phyloP scores from a whole-genome alignment of 2,113 vertebrate genomes.

The Pseudorasbora parva region DNA sequence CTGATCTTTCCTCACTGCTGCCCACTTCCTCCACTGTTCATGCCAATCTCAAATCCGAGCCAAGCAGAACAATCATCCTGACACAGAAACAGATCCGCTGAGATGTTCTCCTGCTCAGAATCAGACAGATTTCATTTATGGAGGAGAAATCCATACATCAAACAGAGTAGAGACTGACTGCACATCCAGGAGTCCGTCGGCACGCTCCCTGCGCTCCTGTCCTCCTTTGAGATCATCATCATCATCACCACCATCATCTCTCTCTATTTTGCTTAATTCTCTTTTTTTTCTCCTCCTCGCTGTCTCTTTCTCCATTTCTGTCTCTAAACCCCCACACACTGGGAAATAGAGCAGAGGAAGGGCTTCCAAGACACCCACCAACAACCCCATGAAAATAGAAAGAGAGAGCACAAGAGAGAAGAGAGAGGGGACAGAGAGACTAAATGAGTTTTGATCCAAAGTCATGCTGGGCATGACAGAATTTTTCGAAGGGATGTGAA shows the following conservation, averaged over 20 bases:
- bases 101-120: neutral
- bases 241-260: neutral
- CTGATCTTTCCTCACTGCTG: conserved; percentile 32
- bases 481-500: neutral
- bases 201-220: conserved; percentile 39
- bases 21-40: neutral
- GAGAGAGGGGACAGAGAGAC: conserved; percentile 10
- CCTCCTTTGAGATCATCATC: conserved; percentile 45
- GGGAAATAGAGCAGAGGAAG: conserved; percentile 28
- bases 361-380: conserved; percentile 28
- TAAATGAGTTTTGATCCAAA: conserved; percentile 13
- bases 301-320: conserved; percentile 18
- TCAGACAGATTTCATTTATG: conserved; percentile 37
- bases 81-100: conserved; percentile 22
- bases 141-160: conserved; percentile 28
- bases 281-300: neutral
- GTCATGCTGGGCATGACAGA: conserved; percentile 2
- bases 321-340: conserved; percentile 26
- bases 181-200: neutral
- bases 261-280: conserved; percentile 31
- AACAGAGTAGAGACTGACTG: conserved; percentile 14
- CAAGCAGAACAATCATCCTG: conserved; percentile 36
- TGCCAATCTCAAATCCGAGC: conserved; percentile 22
- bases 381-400: conserved; percentile 26
- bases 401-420: conserved; percentile 30